These are phyloP conservation scores for Andrena bucephala DNA, from an alignment of 2,888 invertebrate species.

Conservation along the genomic window DNA sequence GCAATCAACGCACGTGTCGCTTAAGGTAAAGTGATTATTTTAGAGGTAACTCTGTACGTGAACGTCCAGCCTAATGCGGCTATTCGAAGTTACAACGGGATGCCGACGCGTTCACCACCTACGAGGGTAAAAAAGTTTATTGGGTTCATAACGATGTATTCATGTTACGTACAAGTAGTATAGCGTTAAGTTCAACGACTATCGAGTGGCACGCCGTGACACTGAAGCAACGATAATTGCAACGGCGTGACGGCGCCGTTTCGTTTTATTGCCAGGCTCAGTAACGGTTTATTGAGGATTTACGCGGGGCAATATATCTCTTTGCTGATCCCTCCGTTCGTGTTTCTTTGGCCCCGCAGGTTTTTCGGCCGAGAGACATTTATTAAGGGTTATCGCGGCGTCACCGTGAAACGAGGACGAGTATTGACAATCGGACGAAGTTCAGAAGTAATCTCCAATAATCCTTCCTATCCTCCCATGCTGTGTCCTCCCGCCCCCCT, in stretches of 20 bases:
- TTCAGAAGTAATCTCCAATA: conserved; percentile 76
- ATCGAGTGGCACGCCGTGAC: conserved; percentile 65
- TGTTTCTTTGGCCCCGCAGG: conserved; percentile 73
- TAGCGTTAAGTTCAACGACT: conserved; percentile 55
- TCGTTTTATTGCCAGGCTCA: conserved; percentile 75
- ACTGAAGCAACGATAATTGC: conserved; percentile 74
- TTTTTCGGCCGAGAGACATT: conserved; percentile 75
- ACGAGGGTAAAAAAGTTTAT: conserved; percentile 58
- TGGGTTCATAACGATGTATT: conserved; percentile 47
- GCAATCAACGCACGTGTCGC: conserved; percentile 25
- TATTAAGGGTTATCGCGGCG: conserved; percentile 78
- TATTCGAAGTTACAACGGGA: conserved; percentile 26
- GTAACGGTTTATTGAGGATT: conserved; percentile 76
- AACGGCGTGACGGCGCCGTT: conserved; percentile 73
- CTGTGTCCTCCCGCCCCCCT: conserved; percentile 11
- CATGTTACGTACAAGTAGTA: conserved; percentile 53
- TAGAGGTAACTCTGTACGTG: conserved; percentile 23
- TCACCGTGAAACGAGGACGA: conserved; percentile 73
- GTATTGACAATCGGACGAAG: conserved; percentile 76
- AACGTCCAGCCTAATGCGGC: conserved; percentile 45
- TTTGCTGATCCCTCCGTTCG: conserved; percentile 71
- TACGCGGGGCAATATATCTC: conserved; percentile 75
- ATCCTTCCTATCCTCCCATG: conserved; percentile 62
- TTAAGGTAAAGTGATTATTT: conserved; percentile 13
- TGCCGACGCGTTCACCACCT: conserved; percentile 22